Conservation (phyloP, 2,113 vertebrate species). For the Nesogale talazaci region DNA sequence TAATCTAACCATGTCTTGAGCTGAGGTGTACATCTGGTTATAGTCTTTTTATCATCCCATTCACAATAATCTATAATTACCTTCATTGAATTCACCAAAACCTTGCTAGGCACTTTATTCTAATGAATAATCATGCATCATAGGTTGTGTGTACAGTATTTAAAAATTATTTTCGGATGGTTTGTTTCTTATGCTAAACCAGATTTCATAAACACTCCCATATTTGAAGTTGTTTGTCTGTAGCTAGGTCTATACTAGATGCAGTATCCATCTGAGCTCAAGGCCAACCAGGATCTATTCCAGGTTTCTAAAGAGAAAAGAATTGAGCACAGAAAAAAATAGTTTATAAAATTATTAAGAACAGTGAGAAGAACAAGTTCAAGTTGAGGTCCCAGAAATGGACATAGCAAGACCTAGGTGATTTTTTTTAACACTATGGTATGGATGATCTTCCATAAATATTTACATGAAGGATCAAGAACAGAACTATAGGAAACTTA, state of each 20-base stretch:
- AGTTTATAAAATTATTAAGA: neutral
- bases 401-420: too few species aligned
- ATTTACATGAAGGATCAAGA: neutral
- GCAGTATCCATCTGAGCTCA: neutral
- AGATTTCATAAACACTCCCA: neutral
- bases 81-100: neutral
- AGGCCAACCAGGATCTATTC: neutral
- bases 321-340: neutral
- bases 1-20: neutral
- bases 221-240: neutral
- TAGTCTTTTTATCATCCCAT: neutral
- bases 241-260: neutral
- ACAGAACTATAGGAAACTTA: neutral
- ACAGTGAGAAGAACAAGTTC: neutral
- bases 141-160: neutral
- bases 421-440: too few species aligned
- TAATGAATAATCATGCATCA: neutral
- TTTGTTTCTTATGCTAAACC: neutral
- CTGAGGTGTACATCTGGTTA: conserved; percentile 31
- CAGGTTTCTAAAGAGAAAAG: neutral
- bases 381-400: neutral
- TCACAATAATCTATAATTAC: neutral
- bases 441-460: too few species aligned
- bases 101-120: neutral
- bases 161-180: neutral